Evolutionary conservation across 2,113 vertebrate species (phyloP).

Genomic region (Pyxicephalus adspersus): DNA sequence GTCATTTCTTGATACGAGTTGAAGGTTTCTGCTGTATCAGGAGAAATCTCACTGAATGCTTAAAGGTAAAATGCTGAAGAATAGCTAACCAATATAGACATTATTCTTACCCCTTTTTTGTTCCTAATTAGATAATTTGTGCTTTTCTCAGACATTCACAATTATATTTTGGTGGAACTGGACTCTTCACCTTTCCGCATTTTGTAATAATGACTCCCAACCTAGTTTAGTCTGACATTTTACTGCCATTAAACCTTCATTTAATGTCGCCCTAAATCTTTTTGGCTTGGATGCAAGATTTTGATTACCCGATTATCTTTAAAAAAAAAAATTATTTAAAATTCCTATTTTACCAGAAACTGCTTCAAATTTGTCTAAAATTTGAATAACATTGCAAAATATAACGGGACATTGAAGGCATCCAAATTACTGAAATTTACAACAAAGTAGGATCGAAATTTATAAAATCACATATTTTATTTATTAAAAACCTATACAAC

Average conservation of each 20-base stretch:
- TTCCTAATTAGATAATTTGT: neutral
- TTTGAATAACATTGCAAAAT: too few relatives aligned
- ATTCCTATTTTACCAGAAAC: neutral
- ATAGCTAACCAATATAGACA: neutral
- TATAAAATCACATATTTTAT: too few relatives aligned
- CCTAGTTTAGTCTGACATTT: constrained; percentile 13
- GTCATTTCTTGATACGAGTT: too few relatives aligned
- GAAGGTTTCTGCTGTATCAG: too few relatives aligned
- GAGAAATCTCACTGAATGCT: too few relatives aligned
- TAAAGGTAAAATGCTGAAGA: neutral
- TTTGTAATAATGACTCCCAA: constrained; percentile 18
- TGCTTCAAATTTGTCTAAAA: too few relatives aligned
- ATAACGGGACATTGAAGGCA: too few relatives aligned
- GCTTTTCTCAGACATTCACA: neutral
- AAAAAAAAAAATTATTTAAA: constrained; percentile 19
- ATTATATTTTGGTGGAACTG: neutral
- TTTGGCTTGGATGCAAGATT: constrained; percentile 3
- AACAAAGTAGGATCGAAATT: too few relatives aligned
- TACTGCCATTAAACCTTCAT: neutral
- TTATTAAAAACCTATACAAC: too few relatives aligned
- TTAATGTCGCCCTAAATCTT: neutral
- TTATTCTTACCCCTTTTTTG: neutral
- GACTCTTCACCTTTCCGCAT: constrained; percentile 19
- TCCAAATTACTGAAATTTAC: too few relatives aligned
- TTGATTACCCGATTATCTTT: neutral